A percentile compares a stretch with the other conserved stretches of the same genome.
Conservation (phyloP, 2,797 vertebrate genomes). For the Onychomys torridus region DNA sequence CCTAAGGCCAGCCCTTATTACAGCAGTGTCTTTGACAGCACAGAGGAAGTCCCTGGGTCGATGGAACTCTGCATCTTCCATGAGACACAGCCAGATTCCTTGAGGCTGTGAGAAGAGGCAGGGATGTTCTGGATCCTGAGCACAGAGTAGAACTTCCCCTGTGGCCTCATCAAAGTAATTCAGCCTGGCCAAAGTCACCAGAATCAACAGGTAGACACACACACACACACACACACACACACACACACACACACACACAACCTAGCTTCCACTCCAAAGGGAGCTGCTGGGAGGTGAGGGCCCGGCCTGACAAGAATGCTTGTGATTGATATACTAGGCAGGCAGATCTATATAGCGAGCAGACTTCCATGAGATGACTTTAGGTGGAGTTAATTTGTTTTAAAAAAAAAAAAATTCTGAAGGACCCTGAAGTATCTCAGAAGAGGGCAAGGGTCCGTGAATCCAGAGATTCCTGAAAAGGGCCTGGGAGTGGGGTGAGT, state of each 20-base stretch:
- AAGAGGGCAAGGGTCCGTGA: constrained; percentile 22
- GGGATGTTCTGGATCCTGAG: not conserved
- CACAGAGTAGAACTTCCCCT: not conserved
- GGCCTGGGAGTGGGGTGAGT: not conserved
- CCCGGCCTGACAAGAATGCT: not conserved
- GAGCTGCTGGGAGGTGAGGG: not conserved
- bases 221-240: too few species aligned
- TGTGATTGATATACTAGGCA: not conserved
- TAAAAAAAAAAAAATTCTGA: constrained; percentile 67
- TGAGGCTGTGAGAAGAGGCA: not conserved
- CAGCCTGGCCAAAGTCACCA: not conserved
- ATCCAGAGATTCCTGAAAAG: not conserved
- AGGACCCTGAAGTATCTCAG: constrained; percentile 40
- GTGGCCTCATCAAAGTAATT: not conserved
- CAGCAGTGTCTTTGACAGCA: not conserved
- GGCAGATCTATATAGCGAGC: constrained; percentile 39
- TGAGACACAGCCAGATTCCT: not conserved
- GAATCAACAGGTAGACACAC: not conserved
- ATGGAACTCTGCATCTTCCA: not conserved
- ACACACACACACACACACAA: fast-evolving
- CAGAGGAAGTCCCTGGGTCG: not conserved
- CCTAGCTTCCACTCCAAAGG: not conserved
- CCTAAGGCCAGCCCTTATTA: not conserved
- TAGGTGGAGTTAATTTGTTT: constrained; percentile 75
- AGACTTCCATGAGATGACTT: constrained; percentile 53